phyloP scores from a whole-genome alignment of 2,797 vertebrate species.

The Danionella dracula region DNA sequence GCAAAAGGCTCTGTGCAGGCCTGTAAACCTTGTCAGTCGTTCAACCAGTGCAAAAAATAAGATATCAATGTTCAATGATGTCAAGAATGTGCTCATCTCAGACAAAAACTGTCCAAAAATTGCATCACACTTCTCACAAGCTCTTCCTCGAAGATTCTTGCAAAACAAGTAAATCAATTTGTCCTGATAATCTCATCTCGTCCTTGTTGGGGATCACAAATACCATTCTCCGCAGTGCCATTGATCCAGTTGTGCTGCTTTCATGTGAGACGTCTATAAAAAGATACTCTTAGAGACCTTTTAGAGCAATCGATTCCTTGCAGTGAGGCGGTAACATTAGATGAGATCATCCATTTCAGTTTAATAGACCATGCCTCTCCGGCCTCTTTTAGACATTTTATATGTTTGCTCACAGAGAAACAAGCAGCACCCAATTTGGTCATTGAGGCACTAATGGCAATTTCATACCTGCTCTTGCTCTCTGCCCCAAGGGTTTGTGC shows the following conservation, averaged over 20 bases:
- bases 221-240: slow-evolving; percentile 14
- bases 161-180: slow-evolving; percentile 27
- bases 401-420: neutral
- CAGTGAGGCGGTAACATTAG: slow-evolving; percentile 1
- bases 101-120: neutral
- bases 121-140: neutral
- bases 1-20: too few species aligned
- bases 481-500: neutral
- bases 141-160: neutral
- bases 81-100: neutral
- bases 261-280: slow-evolving; percentile 13
- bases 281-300: slow-evolving; percentile 1
- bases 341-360: slow-evolving; percentile 19
- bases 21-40: neutral
- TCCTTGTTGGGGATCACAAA: slow-evolving; percentile 15
- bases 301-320: slow-evolving; percentile 1
- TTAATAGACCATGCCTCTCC: slow-evolving; percentile 7
- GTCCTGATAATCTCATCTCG: slow-evolving; percentile 32
- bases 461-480: neutral
- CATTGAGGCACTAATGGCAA: neutral
- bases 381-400: slow-evolving; percentile 14
- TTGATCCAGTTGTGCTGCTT: slow-evolving; percentile 22
- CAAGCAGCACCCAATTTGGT: neutral
- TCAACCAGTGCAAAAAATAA: neutral
- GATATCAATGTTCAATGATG: too few species aligned